Percentiles rank a stretch among this genome's conserved stretches.
Conservation (phyloP, 2,888 invertebrate species). For the Brassicogethes aeneus region DNA sequence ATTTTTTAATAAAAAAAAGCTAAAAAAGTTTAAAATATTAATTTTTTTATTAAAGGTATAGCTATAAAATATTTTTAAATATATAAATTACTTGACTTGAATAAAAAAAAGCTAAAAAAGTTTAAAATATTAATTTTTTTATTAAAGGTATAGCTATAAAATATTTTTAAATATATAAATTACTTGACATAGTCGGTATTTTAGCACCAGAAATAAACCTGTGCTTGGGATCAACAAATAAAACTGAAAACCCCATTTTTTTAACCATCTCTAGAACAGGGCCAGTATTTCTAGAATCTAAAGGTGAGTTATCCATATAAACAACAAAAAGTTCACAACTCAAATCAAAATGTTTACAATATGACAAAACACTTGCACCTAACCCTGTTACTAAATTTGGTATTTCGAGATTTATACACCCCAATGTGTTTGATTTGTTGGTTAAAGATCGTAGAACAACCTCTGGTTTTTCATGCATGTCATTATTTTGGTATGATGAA, state of each 20-base stretch:
- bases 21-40: too few species aligned
- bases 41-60: too few species aligned
- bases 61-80: too few species aligned
- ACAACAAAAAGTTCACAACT: conserved; percentile 30
- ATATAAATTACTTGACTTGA: too few species aligned
- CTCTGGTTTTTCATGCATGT: conserved; percentile 17
- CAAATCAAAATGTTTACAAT: conserved; percentile 25
- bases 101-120: too few species aligned
- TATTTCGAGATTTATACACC: conserved; percentile 27
- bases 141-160: too few species aligned
- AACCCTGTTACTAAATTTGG: conserved; percentile 37
- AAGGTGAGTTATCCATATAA: conserved; percentile 30
- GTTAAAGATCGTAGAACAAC: conserved; percentile 28
- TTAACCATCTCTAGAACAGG: conserved; percentile 27
- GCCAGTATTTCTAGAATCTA: conserved; percentile 33
- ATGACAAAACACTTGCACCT: conserved; percentile 32
- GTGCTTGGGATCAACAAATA: too few species aligned
- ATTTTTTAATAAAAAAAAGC: too few species aligned
- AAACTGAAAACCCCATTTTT: conserved; percentile 19
- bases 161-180: too few species aligned
- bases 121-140: too few species aligned
- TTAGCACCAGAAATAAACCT: too few species aligned
- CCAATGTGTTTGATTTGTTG: conserved; percentile 14
- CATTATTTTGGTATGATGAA: conserved; percentile 27
- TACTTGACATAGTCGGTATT: too few species aligned